These are phyloP conservation scores for Rhombomys opimus DNA, from an alignment of 2,113 vertebrate species.

Conservation along the genomic window DNA sequence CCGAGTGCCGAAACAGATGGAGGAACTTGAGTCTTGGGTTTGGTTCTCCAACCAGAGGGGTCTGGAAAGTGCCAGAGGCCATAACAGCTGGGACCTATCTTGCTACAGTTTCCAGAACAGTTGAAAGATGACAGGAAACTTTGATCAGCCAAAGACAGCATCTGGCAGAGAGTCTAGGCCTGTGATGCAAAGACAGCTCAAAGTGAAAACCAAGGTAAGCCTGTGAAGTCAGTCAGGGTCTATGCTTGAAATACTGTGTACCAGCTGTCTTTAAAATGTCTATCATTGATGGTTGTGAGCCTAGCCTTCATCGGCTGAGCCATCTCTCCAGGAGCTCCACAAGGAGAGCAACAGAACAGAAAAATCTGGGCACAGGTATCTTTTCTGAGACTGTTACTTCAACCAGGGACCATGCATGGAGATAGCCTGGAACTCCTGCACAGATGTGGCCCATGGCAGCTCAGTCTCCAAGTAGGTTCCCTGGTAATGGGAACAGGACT, in stretches of 20 bases:
- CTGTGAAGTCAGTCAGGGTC: not conserved
- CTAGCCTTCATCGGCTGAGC: no score
- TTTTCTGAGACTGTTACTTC: no score
- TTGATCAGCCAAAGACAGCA: not conserved
- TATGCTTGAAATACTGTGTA: not conserved
- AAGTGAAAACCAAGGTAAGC: not conserved
- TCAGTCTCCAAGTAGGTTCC: no score
- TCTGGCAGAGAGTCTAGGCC: not conserved
- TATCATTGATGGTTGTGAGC: no score
- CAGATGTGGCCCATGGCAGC: no score
- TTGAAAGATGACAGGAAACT: not conserved
- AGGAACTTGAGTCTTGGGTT: not conserved
- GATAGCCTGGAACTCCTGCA: no score
- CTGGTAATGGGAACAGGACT: no score
- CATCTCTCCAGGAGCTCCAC: no score
- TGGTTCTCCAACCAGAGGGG: not conserved
- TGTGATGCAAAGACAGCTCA: not conserved
- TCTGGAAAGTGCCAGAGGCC: not conserved
- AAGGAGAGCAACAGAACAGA: no score
- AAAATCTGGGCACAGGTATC: no score
- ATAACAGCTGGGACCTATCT: not conserved
- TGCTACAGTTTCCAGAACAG: not conserved
- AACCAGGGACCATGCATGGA: no score
- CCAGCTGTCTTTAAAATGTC: not conserved
- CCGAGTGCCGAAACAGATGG: not conserved